Evolutionary conservation across 2,113 vertebrate genomes (phyloP), one percentile per base, ranked within the genome.

Genomic region (Ophthalmolycus amberensis): DNA sequence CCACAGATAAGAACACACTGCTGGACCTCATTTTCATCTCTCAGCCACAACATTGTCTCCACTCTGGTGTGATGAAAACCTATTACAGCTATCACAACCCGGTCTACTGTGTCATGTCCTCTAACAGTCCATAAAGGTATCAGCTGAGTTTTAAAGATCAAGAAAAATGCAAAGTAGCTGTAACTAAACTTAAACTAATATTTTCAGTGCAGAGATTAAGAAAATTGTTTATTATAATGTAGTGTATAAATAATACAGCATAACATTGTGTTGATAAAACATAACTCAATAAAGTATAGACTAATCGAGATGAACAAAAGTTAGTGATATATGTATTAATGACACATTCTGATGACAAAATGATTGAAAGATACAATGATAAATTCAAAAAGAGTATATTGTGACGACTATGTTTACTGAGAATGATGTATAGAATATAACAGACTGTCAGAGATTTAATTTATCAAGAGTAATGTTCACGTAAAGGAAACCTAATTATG

Each of bases 1-100:
- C 60, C 37, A 80, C 78, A 32, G 46, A 80, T 4, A 80, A 65
- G 27, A 29, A 71, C 48, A 66, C 52, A 25, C 42, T 74, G 9
- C 67, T 79, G 20, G 44, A 79, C 67, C 32, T 59, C 27, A 79
- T 71, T 10, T 79, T 52, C 58, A 71, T 63, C 52, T 25, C n/a
- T 56, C n/a, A 25, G 11, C 50, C 20, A 52, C 50, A n/a, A 9
- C 50, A 9, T 22, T 52, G 50, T 52, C 50, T 52, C 50, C 50
- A n/a, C 50, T 52, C 50, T 3, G 50, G 20, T 9, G 50, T 52
- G 50, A 22, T 52, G 50, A 52, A 52, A 9, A 22, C 50, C 50
- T 52, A 52, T 22, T 52, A 52, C 18, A 52, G 50, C 9, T 52
- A 52, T 22, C 50, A 52, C 42, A 10, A 25, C 50, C 59, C 56